phyloP scores from a whole-genome alignment of 2,888 invertebrate genomes.

The Cepaea hortensis region DNA sequence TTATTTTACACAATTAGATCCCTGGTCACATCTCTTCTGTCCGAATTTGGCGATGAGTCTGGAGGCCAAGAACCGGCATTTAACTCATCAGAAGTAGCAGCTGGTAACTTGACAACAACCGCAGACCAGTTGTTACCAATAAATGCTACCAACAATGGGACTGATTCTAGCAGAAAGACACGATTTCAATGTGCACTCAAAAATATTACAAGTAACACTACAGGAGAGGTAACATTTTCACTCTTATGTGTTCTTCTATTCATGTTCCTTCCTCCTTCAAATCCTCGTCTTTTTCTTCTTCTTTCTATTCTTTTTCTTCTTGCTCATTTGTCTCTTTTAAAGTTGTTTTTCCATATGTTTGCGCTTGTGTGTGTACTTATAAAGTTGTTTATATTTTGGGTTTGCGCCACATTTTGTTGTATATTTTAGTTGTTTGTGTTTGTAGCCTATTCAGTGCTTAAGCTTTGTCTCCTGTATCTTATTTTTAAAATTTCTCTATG shows the following conservation, averaged over 20 bases:
- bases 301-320: neutral
- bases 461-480: too few relatives aligned
- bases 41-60: slow-evolving; percentile 42
- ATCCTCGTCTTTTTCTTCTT: neutral
- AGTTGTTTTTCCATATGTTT: too few relatives aligned
- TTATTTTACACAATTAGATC: slow-evolving; percentile 41
- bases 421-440: too few relatives aligned
- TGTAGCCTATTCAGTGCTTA: too few relatives aligned
- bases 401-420: too few relatives aligned
- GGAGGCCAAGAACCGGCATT: slow-evolving; percentile 27
- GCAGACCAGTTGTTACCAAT: slow-evolving; percentile 14
- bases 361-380: too few relatives aligned
- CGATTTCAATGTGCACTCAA: slow-evolving; percentile 68
- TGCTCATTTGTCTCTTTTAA: neutral
- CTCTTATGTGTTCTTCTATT: neutral
- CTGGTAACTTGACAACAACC: slow-evolving; percentile 17
- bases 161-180: slow-evolving; percentile 63
- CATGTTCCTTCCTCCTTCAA: neutral
- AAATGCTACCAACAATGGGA: slow-evolving; percentile 50
- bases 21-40: slow-evolving; percentile 31
- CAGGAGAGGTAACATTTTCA: slow-evolving; percentile 50
- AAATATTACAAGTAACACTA: slow-evolving; percentile 64
- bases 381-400: too few relatives aligned
- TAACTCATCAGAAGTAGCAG: slow-evolving; percentile 25
- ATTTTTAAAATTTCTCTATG: too few relatives aligned